phyloP scores from a whole-genome alignment of 2,888 invertebrate species.

The Frankliniella fusca region DNA sequence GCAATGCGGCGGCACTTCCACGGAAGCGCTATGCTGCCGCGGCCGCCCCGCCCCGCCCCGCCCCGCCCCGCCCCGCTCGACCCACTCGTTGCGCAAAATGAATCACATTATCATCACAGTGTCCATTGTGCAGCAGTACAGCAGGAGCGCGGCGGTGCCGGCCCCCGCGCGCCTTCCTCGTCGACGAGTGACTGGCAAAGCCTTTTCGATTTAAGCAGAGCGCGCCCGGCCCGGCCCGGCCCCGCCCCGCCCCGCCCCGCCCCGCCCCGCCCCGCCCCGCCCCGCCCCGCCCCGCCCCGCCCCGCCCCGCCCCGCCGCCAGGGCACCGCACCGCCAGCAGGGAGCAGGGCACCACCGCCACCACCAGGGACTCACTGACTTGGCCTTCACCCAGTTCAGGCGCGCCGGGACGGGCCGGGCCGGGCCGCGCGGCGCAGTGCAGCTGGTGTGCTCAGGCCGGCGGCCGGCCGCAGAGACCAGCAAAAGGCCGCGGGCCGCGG shows the following conservation, averaged over 20 bases:
- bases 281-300: neutral
- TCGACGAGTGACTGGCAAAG: neutral
- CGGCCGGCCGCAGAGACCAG: neutral
- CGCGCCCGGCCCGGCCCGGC: neutral
- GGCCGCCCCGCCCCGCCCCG: neutral
- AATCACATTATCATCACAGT: neutral
- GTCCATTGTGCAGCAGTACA: neutral
- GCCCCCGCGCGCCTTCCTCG: neutral
- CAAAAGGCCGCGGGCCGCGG: neutral
- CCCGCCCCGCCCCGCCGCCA: too few relatives aligned
- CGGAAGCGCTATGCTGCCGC: neutral
- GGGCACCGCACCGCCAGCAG: too few relatives aligned
- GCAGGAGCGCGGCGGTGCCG: neutral
- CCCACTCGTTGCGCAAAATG: neutral
- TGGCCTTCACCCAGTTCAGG: slow-evolving; percentile 7
- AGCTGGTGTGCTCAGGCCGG: neutral
- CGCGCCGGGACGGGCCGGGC: neutral
- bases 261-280: neutral
- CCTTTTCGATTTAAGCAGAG: neutral
- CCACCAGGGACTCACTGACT: neutral
- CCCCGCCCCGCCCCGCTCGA: neutral
- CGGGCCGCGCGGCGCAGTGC: neutral
- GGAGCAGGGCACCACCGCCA: too few relatives aligned
- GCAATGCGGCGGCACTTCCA: neutral
- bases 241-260: neutral